These are phyloP conservation scores for Rhopalosiphum maidis DNA, from an alignment of 1,140 invertebrate species.

Conservation along the genomic window DNA sequence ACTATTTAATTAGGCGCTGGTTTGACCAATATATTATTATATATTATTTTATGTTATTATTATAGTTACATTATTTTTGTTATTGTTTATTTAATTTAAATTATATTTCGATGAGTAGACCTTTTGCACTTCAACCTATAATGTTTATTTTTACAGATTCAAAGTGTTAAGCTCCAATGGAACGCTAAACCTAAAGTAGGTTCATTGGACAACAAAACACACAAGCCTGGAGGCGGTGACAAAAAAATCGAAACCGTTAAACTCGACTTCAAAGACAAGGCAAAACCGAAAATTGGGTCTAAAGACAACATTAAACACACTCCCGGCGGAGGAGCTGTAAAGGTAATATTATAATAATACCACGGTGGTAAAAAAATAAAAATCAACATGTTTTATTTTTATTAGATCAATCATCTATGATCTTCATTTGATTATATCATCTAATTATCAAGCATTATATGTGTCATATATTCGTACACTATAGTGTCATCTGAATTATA, in stretches of 20 bases:
- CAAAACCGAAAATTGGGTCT: constrained; percentile 90
- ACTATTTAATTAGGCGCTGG: neutral
- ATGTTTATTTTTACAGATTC: constrained; percentile 71
- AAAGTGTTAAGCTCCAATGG: constrained; percentile 87
- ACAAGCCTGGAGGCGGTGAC: constrained; percentile 90
- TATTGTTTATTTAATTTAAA: neutral
- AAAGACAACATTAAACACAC: constrained; percentile 89
- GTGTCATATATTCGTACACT: neutral
- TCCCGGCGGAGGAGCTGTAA: constrained; percentile 87
- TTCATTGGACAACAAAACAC: constrained; percentile 89
- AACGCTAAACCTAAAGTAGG: constrained; percentile 92
- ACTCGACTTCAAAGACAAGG: constrained; percentile 89
- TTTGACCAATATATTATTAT: neutral
- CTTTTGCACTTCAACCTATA: neutral
- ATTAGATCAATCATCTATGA: neutral
- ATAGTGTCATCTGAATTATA: neutral
- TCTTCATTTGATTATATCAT: neutral
- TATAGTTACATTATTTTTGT: neutral
- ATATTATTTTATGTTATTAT: neutral
- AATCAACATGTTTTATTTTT: neutral
- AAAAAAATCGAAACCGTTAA: constrained; percentile 91
- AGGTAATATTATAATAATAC: constrained; percentile 70
- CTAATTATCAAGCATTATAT: neutral
- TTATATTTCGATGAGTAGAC: neutral
- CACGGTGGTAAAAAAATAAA: neutral